Conservation (phyloP, 2,797 vertebrate species). For the Basileuterus tristriatus region DNA sequence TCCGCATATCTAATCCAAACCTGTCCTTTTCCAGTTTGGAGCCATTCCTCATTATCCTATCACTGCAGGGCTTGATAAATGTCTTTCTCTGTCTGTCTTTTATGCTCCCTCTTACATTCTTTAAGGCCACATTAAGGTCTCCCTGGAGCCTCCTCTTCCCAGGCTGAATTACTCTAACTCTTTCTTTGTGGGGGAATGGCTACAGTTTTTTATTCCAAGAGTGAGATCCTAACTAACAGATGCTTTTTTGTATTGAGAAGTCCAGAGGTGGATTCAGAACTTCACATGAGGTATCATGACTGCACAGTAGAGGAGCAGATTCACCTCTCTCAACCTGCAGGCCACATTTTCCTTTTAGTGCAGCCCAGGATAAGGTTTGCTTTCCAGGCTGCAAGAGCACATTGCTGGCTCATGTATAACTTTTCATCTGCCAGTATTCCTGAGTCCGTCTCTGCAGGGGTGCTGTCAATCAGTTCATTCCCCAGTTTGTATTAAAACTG, state of each 20-base stretch:
- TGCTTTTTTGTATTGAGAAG: not conserved
- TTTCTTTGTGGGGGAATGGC: fast-evolving
- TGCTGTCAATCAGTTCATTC: not conserved
- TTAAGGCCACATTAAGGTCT: not conserved
- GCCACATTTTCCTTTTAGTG: not conserved
- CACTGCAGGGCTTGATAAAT: not conserved
- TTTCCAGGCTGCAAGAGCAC: not conserved
- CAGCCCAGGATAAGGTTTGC: fast-evolving
- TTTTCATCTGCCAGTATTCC: not conserved
- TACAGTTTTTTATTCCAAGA: not conserved
- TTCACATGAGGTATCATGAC: not conserved
- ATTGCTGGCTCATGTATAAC: not conserved
- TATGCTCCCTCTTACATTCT: not conserved
- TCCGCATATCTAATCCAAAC: not conserved
- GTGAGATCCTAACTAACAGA: not conserved
- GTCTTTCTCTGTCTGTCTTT: not conserved
- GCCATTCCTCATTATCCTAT: not conserved
- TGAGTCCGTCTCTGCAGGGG: not conserved
- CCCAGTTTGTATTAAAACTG: not conserved
- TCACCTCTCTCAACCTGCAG: not conserved
- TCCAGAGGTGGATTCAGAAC: not conserved
- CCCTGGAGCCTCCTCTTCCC: not conserved
- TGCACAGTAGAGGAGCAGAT: not conserved
- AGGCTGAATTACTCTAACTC: not conserved
- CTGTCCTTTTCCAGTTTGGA: not conserved